phyloP scores from a whole-genome alignment of 2,797 vertebrate genomes.

The Gadopsis bispinosus region DNA sequence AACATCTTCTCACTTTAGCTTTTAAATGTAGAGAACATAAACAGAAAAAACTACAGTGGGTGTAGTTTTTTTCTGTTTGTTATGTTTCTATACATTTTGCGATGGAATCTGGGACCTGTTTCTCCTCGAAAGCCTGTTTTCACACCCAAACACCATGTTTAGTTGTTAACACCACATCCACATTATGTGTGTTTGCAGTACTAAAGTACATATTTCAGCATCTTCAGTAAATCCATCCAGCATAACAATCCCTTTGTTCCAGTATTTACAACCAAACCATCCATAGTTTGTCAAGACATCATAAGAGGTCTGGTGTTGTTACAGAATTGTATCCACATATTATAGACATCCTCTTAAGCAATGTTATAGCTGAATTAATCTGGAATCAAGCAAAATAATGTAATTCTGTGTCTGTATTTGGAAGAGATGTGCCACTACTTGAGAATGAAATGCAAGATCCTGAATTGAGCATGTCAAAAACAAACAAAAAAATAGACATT shows the following conservation, averaged over 20 bases:
- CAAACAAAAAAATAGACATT: neutral
- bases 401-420: neutral
- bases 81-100: neutral
- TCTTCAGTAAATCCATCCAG: conserved; percentile 14
- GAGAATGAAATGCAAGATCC: neutral
- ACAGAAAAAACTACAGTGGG: no score
- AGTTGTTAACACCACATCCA: conserved; percentile 18
- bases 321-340: conserved; percentile 19
- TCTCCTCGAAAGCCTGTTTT: conserved; percentile 8
- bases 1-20: conserved; percentile 1
- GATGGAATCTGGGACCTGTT: conserved; percentile 5
- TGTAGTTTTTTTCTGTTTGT: neutral
- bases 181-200: conserved; percentile 5
- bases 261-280: neutral
- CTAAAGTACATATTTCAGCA: conserved; percentile 34
- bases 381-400: conserved; percentile 1
- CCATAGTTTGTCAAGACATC: conserved; percentile 12
- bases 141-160: conserved; percentile 1
- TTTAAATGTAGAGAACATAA: neutral
- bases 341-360: neutral
- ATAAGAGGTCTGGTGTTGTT: conserved; percentile 15
- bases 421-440: neutral
- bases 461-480: neutral
- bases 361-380: conserved; percentile 1
- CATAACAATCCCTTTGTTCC: neutral